Evolutionary conservation across 2,888 invertebrate genomes (phyloP).

Genomic region (Cybosia mesomella): DNA sequence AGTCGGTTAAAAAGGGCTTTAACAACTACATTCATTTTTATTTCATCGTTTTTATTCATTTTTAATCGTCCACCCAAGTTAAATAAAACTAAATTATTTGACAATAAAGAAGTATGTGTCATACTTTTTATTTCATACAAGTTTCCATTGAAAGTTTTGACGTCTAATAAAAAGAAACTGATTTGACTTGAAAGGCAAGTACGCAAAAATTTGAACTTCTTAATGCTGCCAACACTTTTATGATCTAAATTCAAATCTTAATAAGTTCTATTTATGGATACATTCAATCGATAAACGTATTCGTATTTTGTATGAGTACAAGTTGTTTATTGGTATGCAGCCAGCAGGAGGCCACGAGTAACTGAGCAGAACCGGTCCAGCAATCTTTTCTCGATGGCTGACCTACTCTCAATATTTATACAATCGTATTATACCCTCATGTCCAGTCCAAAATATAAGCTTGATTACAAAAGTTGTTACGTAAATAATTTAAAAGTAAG

Average conservation of each 20-base stretch:
- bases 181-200: no score
- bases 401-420: constrained; percentile 52
- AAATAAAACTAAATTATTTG: no score
- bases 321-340: constrained; percentile 13
- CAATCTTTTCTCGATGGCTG: constrained; percentile 45
- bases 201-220: background rate
- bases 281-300: background rate
- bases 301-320: background rate
- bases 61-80: no score
- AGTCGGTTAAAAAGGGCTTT: no score
- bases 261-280: background rate
- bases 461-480: background rate
- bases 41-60: no score
- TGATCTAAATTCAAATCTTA: background rate
- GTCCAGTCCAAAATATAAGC: constrained; percentile 2
- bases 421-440: constrained; percentile 34
- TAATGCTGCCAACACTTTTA: background rate
- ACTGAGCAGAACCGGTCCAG: constrained; percentile 44
- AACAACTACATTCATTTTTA: no score
- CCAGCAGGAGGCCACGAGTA: constrained; percentile 25
- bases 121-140: no score
- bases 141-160: no score
- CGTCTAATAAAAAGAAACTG: no score
- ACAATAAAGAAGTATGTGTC: no score
- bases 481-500: background rate